Evolutionary conservation across 2,888 invertebrate species (phyloP).

Genomic region (Tetramorium bicarinatum): DNA sequence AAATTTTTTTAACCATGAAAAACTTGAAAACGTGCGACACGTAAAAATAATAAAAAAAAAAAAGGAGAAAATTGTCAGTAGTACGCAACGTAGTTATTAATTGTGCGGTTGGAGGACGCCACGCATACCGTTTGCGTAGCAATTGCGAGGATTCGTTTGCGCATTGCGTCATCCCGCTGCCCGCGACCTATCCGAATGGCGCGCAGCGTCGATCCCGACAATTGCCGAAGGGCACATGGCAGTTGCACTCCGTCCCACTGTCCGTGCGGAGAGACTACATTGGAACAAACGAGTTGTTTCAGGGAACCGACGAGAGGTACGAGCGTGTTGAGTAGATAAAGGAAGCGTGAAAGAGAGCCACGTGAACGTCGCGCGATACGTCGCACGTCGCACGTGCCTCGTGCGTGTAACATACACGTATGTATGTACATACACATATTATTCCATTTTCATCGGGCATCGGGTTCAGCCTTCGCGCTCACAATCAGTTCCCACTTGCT

Average conservation of each 20-base stretch:
- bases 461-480: not conserved
- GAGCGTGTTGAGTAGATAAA: not conserved
- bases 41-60: no score
- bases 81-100: not conserved
- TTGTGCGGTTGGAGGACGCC: slow-evolving; percentile 24
- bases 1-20: no score
- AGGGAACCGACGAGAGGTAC: not conserved
- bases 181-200: slow-evolving; percentile 67
- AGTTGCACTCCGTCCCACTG: not conserved
- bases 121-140: slow-evolving; percentile 14
- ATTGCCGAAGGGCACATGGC: slow-evolving; percentile 66
- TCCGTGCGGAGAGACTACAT: not conserved
- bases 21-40: no score
- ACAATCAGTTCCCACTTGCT: not conserved
- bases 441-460: not conserved
- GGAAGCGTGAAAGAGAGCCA: not conserved
- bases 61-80: no score
- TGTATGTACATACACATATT: no score
- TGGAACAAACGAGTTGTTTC: not conserved
- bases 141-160: slow-evolving; percentile 38
- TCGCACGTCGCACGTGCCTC: not conserved
- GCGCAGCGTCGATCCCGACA: slow-evolving; percentile 33
- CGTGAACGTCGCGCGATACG: not conserved
- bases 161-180: slow-evolving; percentile 75
- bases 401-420: not conserved